Conservation (phyloP, 2,888 invertebrate genomes). For the Furcula furcula region DNA sequence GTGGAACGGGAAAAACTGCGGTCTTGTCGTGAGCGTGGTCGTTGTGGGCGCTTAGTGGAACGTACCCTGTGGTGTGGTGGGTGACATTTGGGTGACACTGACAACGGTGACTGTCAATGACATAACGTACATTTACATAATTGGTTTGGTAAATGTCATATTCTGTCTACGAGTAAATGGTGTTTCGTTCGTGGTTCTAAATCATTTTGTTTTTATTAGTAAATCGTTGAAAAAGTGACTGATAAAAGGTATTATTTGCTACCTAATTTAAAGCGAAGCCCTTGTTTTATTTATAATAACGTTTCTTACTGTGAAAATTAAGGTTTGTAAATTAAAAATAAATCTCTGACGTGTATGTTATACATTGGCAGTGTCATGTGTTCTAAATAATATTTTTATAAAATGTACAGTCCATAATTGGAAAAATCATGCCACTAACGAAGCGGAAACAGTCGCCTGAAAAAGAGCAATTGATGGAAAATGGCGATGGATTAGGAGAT, state of each 20-base stretch:
- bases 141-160: too few species aligned
- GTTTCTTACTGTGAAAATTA: conserved; percentile 51
- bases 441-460: conserved; percentile 66
- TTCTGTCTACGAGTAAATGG: too few species aligned
- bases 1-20: too few species aligned
- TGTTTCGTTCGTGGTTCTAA: not conserved
- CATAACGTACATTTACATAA: too few species aligned
- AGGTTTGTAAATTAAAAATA: conserved; percentile 44
- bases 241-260: conserved; percentile 6
- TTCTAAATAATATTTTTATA: conserved; percentile 14
- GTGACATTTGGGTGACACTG: too few species aligned
- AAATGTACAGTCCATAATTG: conserved; percentile 53
- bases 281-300: conserved; percentile 7
- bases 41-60: too few species aligned
- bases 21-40: too few species aligned
- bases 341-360: conserved; percentile 61
- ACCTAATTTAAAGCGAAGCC: conserved; percentile 1
- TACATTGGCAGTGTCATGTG: conserved; percentile 35
- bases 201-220: conserved; percentile 5
- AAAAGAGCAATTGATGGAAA: conserved; percentile 67
- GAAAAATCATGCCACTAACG: conserved; percentile 64
- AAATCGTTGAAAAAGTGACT: conserved; percentile 14
- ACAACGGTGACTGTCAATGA: too few species aligned
- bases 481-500: conserved; percentile 50
- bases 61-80: too few species aligned